Base-by-base conservation (phyloP, 2,113 vertebrate genomes). In the Gnathochromis pfefferi region DNA sequence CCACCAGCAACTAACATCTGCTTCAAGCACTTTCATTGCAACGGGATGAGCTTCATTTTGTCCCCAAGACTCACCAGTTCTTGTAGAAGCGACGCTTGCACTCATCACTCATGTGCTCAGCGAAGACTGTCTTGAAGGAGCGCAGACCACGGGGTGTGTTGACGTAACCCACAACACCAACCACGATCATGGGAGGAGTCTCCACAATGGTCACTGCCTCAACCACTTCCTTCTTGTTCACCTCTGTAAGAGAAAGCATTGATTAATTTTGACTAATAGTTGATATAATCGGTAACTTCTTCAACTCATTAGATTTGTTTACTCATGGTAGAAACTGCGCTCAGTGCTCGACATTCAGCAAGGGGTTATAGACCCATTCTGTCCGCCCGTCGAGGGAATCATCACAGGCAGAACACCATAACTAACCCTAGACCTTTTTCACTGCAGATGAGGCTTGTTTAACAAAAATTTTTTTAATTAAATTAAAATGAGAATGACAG, bases 11-110 rank as follows among this genome's bases (percentile, higher is more conserved):
- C 91, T 82, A 92, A 95, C 93, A 38, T 65, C 45, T 75, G 95
- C 93, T 94, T 90, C 91, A 63, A 9, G 1, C 11, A 45, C 7
- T 28, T 9, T 17, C 0, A 40, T 2, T 3, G n/a, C 4, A 9
- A 17, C 6, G 1, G 0, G 11, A 14, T 12, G 3, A 2, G 9
- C 1, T 68, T 38, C 2, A 47, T 3, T 35, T 10, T 2, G 3
- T 17, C 16, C 12, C 1, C 7, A 7, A 26, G 1, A 38, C 87
- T 98, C 94, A 99, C 99, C 99, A 99, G 97, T 99, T 99, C 95
- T 98, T 99, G 95, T 99, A 99, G 94, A 99, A 99, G 9, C 98
- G 98, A n/a, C 98, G 97, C 85, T 99, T 99, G 95, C 98, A 99
- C 92, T 99, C 99, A 1, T 99, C 98, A 0, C 99, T 99, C 93